These are phyloP conservation scores for Dolomedes plantarius DNA, from an alignment of 2,888 invertebrate species.

Conservation along the genomic window DNA sequence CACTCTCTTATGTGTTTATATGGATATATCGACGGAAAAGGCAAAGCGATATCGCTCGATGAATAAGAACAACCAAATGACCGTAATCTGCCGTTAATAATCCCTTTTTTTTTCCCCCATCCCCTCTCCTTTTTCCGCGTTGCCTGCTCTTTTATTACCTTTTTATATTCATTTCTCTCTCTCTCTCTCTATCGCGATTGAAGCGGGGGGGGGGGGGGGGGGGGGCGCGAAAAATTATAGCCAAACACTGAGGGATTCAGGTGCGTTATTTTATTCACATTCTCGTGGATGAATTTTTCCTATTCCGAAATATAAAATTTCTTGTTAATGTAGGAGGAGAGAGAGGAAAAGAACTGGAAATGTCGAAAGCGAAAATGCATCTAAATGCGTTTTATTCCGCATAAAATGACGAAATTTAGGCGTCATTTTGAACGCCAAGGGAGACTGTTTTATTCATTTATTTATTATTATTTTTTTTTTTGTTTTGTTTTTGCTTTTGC, in stretches of 20 bases:
- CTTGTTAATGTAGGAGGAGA: constrained; percentile 36
- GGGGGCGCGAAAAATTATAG: constrained; percentile 13
- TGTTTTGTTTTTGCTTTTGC: no score
- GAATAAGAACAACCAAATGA: constrained; percentile 70
- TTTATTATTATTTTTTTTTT: no score
- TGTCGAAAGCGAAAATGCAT: constrained; percentile 24
- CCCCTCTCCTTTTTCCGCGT: constrained; percentile 4
- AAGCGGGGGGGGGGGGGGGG: constrained; percentile 4
- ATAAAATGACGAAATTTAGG: constrained; percentile 44
- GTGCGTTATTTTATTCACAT: constrained; percentile 60
- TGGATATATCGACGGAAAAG: constrained; percentile 39
- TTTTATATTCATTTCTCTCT: constrained; percentile 68
- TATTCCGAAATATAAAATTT: constrained; percentile 61
- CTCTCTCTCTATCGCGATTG: constrained; percentile 43
- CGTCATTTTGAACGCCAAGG: constrained; percentile 20
- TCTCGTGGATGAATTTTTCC: constrained; percentile 34
- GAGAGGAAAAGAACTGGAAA: background rate
- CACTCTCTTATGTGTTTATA: constrained; percentile 4
- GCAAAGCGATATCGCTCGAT: constrained; percentile 57
- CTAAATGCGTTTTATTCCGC: constrained; percentile 39
- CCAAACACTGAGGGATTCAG: constrained; percentile 41
- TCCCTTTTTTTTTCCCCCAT: constrained; percentile 42
- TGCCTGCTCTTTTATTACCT: constrained; percentile 65
- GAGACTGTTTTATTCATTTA: constrained; percentile 13
- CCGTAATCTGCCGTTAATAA: constrained; percentile 72